phyloP scores from a whole-genome alignment of 1,140 invertebrate genomes.

The Aplysia californica region DNA sequence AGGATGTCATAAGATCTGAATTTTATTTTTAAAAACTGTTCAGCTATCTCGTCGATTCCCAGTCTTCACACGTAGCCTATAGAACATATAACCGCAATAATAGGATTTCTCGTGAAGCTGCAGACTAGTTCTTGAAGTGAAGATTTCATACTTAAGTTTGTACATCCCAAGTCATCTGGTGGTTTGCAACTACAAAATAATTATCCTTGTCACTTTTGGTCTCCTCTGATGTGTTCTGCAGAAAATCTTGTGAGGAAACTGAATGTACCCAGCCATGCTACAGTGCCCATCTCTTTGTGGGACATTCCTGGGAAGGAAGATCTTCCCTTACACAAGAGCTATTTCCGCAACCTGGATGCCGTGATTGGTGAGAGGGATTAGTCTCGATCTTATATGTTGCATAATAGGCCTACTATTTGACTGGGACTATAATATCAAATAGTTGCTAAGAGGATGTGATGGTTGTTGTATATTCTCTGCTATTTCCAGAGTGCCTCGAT shows the following conservation, averaged over 20 bases:
- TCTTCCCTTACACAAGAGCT: constrained; percentile 50
- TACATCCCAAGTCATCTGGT: too few relatives aligned
- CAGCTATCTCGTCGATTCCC: neutral
- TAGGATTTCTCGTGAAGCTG: neutral
- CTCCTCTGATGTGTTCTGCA: constrained; percentile 37
- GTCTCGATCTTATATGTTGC: neutral
- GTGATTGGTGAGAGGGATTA: constrained; percentile 57
- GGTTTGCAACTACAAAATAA: too few relatives aligned
- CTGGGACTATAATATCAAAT: too few relatives aligned
- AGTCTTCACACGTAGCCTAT: neutral
- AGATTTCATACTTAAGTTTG: neutral
- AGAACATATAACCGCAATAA: neutral
- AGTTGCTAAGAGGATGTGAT: too few relatives aligned
- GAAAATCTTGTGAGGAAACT: constrained; percentile 54
- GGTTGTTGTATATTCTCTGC: too few relatives aligned
- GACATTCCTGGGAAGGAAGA: constrained; percentile 57
- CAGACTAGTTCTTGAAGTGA: neutral
- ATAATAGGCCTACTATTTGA: neutral
- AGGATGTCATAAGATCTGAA: neutral
- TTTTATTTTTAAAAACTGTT: neutral
- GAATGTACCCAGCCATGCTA: constrained; percentile 51
- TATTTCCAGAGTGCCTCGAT: too few relatives aligned
- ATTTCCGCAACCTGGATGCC: constrained; percentile 55
- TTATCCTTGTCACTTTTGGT: neutral
- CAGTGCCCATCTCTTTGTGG: constrained; percentile 53